Conservation (phyloP, 2,888 invertebrate genomes). For the Danaus chrysippus region DNA sequence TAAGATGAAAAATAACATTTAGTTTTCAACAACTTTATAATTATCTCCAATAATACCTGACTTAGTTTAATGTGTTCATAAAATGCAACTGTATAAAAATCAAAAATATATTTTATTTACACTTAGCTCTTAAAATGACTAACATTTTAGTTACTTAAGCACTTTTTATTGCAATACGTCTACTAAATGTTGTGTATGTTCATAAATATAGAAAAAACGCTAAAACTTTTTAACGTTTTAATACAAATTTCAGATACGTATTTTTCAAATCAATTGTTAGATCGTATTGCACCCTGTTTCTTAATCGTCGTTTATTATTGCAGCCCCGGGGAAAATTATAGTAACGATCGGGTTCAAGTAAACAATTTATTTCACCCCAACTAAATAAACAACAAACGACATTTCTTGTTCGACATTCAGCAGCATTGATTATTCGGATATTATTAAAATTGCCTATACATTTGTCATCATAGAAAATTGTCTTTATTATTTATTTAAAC, state of each 20-base stretch:
- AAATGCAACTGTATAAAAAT: too few species aligned
- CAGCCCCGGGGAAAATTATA: constrained; percentile 41
- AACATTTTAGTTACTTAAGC: too few species aligned
- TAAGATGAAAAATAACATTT: too few species aligned
- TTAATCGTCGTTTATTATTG: constrained; percentile 67
- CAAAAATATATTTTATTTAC: too few species aligned
- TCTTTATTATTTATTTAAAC: too few species aligned
- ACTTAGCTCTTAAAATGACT: too few species aligned
- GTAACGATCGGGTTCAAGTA: constrained; percentile 44
- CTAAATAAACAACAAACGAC: neutral
- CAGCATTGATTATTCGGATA: constrained; percentile 1
- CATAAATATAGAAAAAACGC: too few species aligned
- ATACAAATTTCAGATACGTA: constrained; percentile 31
- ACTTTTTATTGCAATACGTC: too few species aligned
- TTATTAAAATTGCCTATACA: neutral
- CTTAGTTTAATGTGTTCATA: too few species aligned
- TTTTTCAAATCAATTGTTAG: constrained; percentile 34
- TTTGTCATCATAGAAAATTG: neutral
- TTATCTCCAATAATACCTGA: too few species aligned
- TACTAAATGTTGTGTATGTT: too few species aligned
- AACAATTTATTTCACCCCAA: constrained; percentile 43
- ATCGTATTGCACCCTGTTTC: constrained; percentile 47
- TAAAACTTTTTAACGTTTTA: neutral
- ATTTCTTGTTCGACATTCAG: neutral
- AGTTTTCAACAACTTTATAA: too few species aligned